Evolutionary conservation across 2,888 invertebrate genomes (phyloP), one percentile per base, ranked within the genome.

Genomic region (Myopa testacea): DNA sequence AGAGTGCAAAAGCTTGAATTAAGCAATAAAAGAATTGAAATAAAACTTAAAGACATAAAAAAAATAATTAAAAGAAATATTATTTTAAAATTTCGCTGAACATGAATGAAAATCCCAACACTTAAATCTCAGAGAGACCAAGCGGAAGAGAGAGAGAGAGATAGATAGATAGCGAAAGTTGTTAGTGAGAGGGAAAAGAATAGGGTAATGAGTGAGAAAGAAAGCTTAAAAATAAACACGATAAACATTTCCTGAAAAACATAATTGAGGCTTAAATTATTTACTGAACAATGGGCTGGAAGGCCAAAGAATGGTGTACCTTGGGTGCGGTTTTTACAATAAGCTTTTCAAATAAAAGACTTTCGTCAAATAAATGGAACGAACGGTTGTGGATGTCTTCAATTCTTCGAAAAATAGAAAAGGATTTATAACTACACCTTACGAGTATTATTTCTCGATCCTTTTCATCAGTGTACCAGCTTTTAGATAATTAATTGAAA

Each of bases 221-320:
- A 14, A 37, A 65, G 52, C 7, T 63, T 37, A 70, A 60, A 16
- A 40, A n/a, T 19, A 37, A 45, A 76, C 45, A 50, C 58, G 45
- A 71, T 55, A 76, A 76, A 62, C 40, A 71, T 63, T 75, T 75
- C 68, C 75, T 19, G 40, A 12, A 40, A 55, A 67, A 75, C 65
- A 75, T 75, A 75, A 75, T 75, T 75, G 38, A 52, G 52, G n/a
- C 67, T 52, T 19, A 40, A 75, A 74, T 74, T 74, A 74, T 74
- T 45, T 55, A 65, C 74, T 63, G 52, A 68, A 75, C 12, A 55
- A 38, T 75, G 55, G 19, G 3, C 19, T 6, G 12, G 19, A 58
- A 58, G 26, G 26, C 26, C 45, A 3, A 45, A 45, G 10, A 45
- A 10, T 45, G 45, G 3, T 10, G 45, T 26, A 26, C 26, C 26